Percentiles rank a stretch among this genome's conserved stretches.
These are phyloP conservation scores for Drosophila tani DNA, from an alignment of 1,140 invertebrate genomes.

Conservation along the genomic window DNA sequence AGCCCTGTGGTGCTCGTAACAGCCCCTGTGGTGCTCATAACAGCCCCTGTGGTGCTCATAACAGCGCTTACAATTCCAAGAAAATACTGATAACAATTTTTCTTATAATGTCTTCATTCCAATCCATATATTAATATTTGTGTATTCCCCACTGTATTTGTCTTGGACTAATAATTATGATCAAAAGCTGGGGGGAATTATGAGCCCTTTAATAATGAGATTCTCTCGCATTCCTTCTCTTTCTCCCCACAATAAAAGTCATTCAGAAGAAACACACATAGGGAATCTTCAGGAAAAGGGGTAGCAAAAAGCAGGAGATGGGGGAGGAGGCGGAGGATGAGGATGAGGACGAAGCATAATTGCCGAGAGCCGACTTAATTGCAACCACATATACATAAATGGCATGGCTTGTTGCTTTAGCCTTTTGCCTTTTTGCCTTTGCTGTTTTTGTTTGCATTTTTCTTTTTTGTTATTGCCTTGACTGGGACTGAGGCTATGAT, in stretches of 20 bases:
- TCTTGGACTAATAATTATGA: conserved; percentile 1
- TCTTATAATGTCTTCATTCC: not conserved
- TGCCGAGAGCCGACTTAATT: conserved; percentile 58
- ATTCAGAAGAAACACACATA: conserved; percentile 52
- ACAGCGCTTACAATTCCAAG: not conserved
- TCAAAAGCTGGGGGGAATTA: conserved; percentile 13
- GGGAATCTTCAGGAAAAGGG: conserved; percentile 15
- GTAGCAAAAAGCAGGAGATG: conserved; percentile 10
- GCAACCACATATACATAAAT: conserved; percentile 56
- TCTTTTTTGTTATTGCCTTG: conserved; percentile 1
- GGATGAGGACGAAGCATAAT: conserved; percentile 33
- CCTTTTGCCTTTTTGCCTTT: conserved; percentile 22
- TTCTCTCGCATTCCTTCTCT: not conserved
- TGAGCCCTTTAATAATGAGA: conserved; percentile 1
- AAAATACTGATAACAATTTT: too few species aligned
- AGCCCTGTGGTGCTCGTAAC: too few species aligned
- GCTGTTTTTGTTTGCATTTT: conserved; percentile 34
- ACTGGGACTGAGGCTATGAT: conserved; percentile 6
- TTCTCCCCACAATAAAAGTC: conserved; percentile 51
- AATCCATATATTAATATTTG: not conserved
- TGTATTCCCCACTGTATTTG: not conserved
- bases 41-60: not conserved
- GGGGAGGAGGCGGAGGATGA: not conserved
- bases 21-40: too few species aligned
- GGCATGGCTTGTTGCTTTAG: conserved; percentile 30